phyloP scores from a whole-genome alignment of 2,797 vertebrate species.

The Dicrostonyx torquatus region DNA sequence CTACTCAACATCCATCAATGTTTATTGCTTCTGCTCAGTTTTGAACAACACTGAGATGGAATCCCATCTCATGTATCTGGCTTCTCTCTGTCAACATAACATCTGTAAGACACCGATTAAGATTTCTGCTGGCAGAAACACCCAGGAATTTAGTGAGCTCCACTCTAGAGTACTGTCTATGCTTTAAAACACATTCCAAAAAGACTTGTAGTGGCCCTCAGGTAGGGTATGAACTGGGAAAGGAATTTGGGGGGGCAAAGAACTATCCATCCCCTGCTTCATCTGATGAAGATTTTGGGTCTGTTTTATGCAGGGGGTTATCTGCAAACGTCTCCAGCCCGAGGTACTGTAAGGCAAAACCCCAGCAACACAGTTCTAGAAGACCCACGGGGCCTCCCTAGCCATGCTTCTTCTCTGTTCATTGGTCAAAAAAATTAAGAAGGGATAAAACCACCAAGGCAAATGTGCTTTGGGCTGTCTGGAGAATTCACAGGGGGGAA shows the following conservation, averaged over 20 bases:
- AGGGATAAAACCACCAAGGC: neutral
- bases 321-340: neutral
- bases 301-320: neutral
- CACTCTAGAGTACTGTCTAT: neutral
- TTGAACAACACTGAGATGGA: neutral
- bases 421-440: neutral
- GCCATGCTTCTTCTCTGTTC: neutral
- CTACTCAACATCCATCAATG: neutral
- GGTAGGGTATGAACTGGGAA: neutral
- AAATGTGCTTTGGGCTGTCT: neutral
- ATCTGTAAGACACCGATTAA: conserved; percentile 6
- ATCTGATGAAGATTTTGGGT: neutral
- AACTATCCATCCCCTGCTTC: neutral
- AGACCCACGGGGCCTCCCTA: neutral
- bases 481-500: neutral
- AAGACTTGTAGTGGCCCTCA: fast-evolving
- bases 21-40: neutral
- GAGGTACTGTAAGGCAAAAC: neutral
- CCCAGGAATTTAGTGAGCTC: neutral
- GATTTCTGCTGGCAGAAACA: neutral
- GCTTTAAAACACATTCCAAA: neutral
- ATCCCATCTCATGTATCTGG: neutral
- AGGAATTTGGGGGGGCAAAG: fast-evolving
- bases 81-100: conserved; percentile 42
- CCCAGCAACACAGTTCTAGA: neutral